Conservation (phyloP, 2,797 vertebrate genomes). For the Graptemys geographica region DNA sequence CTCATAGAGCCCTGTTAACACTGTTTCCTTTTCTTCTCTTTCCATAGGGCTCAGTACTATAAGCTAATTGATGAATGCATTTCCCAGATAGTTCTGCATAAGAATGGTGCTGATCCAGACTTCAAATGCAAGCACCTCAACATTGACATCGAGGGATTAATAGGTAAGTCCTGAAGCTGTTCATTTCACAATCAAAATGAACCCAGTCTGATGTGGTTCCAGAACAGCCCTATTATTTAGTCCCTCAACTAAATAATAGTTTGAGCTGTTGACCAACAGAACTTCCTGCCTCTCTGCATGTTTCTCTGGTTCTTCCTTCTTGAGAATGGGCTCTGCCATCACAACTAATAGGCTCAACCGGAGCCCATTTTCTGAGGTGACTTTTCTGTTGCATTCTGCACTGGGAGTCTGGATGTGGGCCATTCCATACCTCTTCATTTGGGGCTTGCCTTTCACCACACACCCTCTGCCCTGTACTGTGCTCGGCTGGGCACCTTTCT, state of each 20-base stretch:
- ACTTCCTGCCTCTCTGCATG: not conserved
- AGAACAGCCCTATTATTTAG: not conserved
- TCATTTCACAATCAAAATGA: not conserved
- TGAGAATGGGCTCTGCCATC: not conserved
- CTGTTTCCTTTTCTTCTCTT: not conserved
- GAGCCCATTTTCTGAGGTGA: not conserved
- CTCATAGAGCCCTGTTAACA: not conserved
- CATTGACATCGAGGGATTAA: slow-evolving; percentile 85
- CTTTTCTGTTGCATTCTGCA: not conserved
- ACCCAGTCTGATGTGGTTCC: accelerated
- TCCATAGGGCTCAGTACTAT: slow-evolving; percentile 90
- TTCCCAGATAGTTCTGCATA: slow-evolving; percentile 88
- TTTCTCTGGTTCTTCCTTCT: not conserved
- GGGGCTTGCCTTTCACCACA: too few species aligned
- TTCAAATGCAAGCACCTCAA: slow-evolving; percentile 86
- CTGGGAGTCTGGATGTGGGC: accelerated
- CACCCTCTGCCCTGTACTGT: not conserved
- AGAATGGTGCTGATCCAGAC: slow-evolving; percentile 91
- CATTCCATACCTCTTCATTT: not conserved
- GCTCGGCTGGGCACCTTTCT: not conserved
- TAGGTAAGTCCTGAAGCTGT: slow-evolving; percentile 80
- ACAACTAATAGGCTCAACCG: not conserved
- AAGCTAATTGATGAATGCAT: slow-evolving; percentile 91
- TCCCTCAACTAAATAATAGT: too few species aligned
- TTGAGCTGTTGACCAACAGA: not conserved